Conservation (phyloP, 1,140 invertebrate genomes). For the Pseudomyrmex pallidus region DNA sequence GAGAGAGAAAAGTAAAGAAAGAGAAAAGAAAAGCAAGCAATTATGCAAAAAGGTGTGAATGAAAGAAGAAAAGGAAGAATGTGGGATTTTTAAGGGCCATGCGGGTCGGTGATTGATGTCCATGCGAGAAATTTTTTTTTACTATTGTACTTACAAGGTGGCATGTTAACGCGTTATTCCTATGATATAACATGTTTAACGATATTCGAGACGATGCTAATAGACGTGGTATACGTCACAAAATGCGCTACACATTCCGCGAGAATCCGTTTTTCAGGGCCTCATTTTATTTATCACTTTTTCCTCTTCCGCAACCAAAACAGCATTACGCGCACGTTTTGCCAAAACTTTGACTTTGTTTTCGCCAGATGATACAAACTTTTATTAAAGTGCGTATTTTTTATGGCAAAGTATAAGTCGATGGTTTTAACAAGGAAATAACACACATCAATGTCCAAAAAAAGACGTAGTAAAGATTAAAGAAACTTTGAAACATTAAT, state of each 20-base stretch:
- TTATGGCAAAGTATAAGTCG: neutral
- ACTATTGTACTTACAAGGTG: conserved; percentile 61
- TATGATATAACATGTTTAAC: conserved; percentile 20
- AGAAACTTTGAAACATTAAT: conserved; percentile 6
- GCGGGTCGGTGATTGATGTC: conserved; percentile 75
- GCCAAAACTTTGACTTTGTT: conserved; percentile 23
- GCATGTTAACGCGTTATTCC: conserved; percentile 43
- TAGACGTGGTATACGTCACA: conserved; percentile 27
- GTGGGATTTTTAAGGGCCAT: conserved; percentile 73
- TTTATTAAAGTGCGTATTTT: conserved; percentile 1
- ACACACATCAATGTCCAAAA: neutral
- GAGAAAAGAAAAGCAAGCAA: neutral
- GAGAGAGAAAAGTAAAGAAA: conserved; percentile 1
- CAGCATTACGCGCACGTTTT: conserved; percentile 21
- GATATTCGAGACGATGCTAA: conserved; percentile 28
- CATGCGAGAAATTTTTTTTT: conserved; percentile 65
- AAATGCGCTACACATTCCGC: conserved; percentile 62
- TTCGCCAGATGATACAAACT: neutral
- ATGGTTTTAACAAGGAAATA: conserved; percentile 3
- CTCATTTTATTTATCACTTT: conserved; percentile 50
- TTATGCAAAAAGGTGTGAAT: too few relatives aligned
- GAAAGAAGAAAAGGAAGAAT: conserved; percentile 6
- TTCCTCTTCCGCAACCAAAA: conserved; percentile 50
- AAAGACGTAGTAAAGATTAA: neutral
- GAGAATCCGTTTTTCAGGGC: conserved; percentile 55